Percentiles rank a stretch among this genome's conserved stretches.
Evolutionary conservation across 2,113 vertebrate genomes (phyloP).

Genomic region (Tyrannus savana): DNA sequence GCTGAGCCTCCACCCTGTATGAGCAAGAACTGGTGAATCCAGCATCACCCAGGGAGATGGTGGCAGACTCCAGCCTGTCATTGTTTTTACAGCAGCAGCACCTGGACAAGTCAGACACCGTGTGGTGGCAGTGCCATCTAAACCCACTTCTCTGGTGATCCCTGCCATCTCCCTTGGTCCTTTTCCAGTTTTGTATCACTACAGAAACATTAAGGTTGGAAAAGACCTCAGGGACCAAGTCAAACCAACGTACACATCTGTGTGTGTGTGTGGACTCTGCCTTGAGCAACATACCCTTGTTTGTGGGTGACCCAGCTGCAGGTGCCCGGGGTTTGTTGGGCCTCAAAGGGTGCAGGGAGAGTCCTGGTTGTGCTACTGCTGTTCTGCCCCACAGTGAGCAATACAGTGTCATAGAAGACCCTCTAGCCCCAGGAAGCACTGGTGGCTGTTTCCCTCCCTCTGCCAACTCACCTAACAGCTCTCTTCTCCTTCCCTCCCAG

Average conservation of each 20-base stretch:
- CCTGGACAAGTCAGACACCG: not conserved
- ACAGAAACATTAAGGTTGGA: not conserved
- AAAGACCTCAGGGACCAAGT: not conserved
- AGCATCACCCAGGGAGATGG: not conserved
- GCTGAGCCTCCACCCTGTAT: accelerated
- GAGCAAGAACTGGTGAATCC: not conserved
- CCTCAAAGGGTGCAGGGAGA: not conserved
- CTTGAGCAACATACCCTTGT: not conserved
- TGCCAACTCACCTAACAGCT: not conserved
- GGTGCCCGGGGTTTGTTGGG: not conserved
- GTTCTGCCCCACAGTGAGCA: not conserved
- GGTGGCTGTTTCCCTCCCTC: not conserved
- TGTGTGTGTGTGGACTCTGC: not conserved
- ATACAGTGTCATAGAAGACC: not conserved
- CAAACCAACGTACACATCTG: not conserved
- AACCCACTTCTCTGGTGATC: not conserved
- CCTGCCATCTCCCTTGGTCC: not conserved
- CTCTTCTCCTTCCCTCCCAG: conserved; percentile 66
- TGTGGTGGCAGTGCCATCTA: not conserved
- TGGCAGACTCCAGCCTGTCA: not conserved
- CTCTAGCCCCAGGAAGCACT: not conserved
- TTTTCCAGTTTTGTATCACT: not conserved
- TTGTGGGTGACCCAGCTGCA: not conserved
- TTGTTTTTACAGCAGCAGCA: not conserved
- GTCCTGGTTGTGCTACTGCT: not conserved